A percentile compares a stretch with the other conserved stretches of the same genome.
Conservation (phyloP, 2,888 invertebrate genomes). For the Thalpophila matura region DNA sequence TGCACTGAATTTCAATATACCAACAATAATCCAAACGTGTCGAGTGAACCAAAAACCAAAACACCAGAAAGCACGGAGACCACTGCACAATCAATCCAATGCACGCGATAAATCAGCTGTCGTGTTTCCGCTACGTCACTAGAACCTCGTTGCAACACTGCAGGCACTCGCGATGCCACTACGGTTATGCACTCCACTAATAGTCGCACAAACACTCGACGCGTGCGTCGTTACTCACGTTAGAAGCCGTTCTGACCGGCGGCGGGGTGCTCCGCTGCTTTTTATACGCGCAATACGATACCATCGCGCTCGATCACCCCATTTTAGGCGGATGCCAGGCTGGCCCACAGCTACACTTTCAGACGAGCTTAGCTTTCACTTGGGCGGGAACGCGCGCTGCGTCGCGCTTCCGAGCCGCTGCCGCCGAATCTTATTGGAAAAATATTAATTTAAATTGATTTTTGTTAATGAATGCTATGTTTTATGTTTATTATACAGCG, state of each 20-base stretch:
- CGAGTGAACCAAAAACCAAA: constrained; percentile 75
- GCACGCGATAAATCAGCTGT: constrained; percentile 80
- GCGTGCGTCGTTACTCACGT: constrained; percentile 94
- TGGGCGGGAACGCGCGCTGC: constrained; percentile 74
- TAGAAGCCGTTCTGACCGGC: constrained; percentile 99
- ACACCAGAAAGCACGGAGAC: constrained; percentile 72
- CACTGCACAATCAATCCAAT: constrained; percentile 87
- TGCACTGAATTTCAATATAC: constrained; percentile 55
- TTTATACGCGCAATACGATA: constrained; percentile 96
- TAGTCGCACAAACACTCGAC: constrained; percentile 72
- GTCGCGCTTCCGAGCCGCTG: constrained; percentile 54
- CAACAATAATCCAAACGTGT: constrained; percentile 62
- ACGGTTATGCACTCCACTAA: constrained; percentile 80
- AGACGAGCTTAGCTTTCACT: constrained; percentile 89
- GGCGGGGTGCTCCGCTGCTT: constrained; percentile 93
- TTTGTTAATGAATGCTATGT: constrained; percentile 41
- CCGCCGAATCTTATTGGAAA: constrained; percentile 12
- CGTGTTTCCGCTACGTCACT: constrained; percentile 77
- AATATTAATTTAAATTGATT: constrained; percentile 36
- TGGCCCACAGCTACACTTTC: constrained; percentile 84
- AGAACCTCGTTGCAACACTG: constrained; percentile 61
- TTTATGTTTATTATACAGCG: constrained; percentile 55
- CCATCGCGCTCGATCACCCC: constrained; percentile 89
- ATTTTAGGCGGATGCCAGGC: constrained; percentile 90
- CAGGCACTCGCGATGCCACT: constrained; percentile 72